Conservation (phyloP, 2,113 vertebrate genomes). For the Eptesicus fuscus region DNA sequence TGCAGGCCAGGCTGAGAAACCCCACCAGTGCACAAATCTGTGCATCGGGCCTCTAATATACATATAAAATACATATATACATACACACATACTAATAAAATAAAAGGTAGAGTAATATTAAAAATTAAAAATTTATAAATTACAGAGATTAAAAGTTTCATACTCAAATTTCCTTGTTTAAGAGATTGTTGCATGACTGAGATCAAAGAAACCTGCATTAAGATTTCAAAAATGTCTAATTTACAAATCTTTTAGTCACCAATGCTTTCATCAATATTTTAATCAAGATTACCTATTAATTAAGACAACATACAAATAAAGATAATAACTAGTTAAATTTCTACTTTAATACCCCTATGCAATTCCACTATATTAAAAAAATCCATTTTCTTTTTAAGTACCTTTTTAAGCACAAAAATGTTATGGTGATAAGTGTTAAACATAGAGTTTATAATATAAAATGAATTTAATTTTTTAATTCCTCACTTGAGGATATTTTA, state of each 20-base stretch:
- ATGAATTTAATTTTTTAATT: neutral
- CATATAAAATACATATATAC: neutral
- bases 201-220: neutral
- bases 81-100: neutral
- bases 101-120: neutral
- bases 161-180: neutral
- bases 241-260: constrained; percentile 14
- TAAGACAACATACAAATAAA: constrained; percentile 14
- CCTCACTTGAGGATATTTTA: neutral
- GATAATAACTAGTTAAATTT: neutral
- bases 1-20: too few species aligned
- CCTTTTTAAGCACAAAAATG: neutral
- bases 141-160: neutral
- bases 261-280: neutral
- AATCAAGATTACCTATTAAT: neutral
- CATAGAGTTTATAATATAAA: neutral
- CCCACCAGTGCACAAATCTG: too few species aligned
- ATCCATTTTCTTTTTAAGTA: neutral
- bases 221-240: constrained; percentile 20
- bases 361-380: neutral
- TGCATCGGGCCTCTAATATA: too few species aligned
- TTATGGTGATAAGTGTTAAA: neutral
- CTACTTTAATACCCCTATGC: constrained; percentile 4
- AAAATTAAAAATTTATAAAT: neutral
- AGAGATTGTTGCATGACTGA: neutral